Base-by-base conservation (phyloP, 2,888 invertebrate species). In the Aromia moschata region DNA sequence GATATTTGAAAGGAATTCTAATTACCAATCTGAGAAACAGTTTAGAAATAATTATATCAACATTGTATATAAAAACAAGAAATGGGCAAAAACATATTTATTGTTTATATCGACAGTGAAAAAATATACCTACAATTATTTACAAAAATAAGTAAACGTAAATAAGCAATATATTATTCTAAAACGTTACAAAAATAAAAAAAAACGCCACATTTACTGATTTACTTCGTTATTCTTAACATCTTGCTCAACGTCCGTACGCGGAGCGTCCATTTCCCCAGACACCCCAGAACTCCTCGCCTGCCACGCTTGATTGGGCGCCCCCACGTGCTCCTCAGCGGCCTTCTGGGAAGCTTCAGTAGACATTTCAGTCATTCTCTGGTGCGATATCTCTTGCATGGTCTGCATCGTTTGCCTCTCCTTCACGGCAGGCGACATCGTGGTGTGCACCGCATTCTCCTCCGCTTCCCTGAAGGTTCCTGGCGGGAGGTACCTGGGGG, bases 321-420 rank as follows among this genome's bases (percentile, higher is more conserved):
- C 10, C 16, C n/a, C 17, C 9, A 52, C 52, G 11, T 41, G 52
- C 10, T 52, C 52, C 1, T 37, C 37, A 3, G 9, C 11, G 14
- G 7, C 11, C 2, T 38, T 5, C 15, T 14, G 30, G 14, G 20
- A 7, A 10, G 14, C 40, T 1, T 55, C 55, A 7, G n/a, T 38
- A 18, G 55, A 18, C 17, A 53, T 15, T 12, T 55, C 54, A 1
- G 62, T 47, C 5, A 54, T 43, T 41, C 71, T 62, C 36, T 70
- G 66, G 25, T 74, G 68, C 1, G 68, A 17, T 5, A 75, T 56
- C 45, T 74, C 64, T 11, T 68, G 68, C 72, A 77, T 74, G 9
- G 69, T 70, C 25, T 74, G 64, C 37, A 74, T 31, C 7, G 75
- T 76, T 12, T 73, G 70, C 15, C 69, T 65, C 49, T 76, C 74